Evolutionary conservation across 2,797 vertebrate genomes (phyloP).

Genomic region (Adelosebastes latens): DNA sequence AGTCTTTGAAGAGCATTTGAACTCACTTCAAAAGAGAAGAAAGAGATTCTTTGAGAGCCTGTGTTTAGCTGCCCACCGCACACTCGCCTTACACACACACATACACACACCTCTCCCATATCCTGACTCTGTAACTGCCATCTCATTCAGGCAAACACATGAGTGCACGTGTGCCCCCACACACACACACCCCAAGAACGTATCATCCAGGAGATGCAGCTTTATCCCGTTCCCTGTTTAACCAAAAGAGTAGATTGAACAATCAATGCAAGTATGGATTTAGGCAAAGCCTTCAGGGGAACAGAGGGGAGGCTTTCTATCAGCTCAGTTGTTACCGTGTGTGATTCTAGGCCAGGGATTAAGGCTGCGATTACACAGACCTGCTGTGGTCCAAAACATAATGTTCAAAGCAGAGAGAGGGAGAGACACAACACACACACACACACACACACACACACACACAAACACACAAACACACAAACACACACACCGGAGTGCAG

Average conservation of each 20-base stretch:
- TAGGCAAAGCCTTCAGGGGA: slow-evolving; percentile 64
- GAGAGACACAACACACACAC: neutral
- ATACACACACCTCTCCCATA: slow-evolving; percentile 18
- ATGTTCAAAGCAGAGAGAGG: slow-evolving; percentile 56
- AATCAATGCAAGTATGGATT: slow-evolving; percentile 64
- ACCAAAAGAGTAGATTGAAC: slow-evolving; percentile 61
- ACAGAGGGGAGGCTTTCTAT: slow-evolving; percentile 50
- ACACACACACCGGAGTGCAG: neutral
- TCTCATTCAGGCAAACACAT: slow-evolving; percentile 49
- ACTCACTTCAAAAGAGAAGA: slow-evolving; percentile 86
- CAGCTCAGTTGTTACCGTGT: slow-evolving; percentile 63
- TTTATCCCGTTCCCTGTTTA: slow-evolving; percentile 52
- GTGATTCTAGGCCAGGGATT: slow-evolving; percentile 68
- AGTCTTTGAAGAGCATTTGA: slow-evolving; percentile 87
- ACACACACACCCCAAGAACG: slow-evolving; percentile 14
- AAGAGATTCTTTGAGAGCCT: slow-evolving; percentile 83
- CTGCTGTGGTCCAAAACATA: slow-evolving; percentile 64
- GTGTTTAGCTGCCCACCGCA: slow-evolving; percentile 75
- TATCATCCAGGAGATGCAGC: slow-evolving; percentile 26
- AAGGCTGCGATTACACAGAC: slow-evolving; percentile 72
- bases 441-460: neutral
- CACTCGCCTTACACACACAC: slow-evolving; percentile 7
- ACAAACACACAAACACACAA: neutral
- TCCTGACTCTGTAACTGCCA: slow-evolving; percentile 43
- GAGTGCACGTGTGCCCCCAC: slow-evolving; percentile 20